phyloP scores from a whole-genome alignment of 2,797 vertebrate genomes.

The Gallirallus australis region DNA sequence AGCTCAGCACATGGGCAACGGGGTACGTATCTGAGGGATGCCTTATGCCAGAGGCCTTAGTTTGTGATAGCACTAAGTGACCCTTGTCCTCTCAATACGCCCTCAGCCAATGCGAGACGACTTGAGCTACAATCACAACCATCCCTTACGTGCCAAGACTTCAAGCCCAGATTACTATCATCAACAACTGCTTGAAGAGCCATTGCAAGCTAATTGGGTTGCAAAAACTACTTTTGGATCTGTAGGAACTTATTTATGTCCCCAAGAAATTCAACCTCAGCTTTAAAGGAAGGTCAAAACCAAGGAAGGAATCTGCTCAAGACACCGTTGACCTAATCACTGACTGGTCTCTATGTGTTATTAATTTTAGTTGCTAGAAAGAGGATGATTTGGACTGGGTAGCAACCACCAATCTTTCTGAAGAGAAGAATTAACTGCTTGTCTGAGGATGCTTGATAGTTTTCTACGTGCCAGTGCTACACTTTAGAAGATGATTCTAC shows the following conservation, averaged over 20 bases:
- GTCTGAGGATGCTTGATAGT: not conserved
- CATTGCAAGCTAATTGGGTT: constrained; percentile 35
- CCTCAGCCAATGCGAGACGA: not conserved
- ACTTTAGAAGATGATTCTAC: not conserved
- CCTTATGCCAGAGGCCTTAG: constrained; percentile 31
- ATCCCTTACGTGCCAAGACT: constrained; percentile 50
- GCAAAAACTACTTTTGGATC: constrained; percentile 21
- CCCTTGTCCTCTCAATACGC: not conserved
- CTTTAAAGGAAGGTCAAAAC: not conserved
- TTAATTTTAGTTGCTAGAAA: not conserved
- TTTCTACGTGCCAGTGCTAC: not conserved
- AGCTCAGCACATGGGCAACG: constrained; percentile 8
- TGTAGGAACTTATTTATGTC: constrained; percentile 5
- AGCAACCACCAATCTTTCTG: not conserved
- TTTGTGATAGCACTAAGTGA: constrained; percentile 48
- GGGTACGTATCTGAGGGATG: constrained; percentile 13
- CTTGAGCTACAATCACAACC: constrained; percentile 26
- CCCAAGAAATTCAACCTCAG: constrained; percentile 39
- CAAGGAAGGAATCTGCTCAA: not conserved
- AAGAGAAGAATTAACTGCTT: not conserved
- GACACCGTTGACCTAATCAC: not conserved
- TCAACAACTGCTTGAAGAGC: constrained; percentile 44
- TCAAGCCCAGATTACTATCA: constrained; percentile 37
- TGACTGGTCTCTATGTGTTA: not conserved
- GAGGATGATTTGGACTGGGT: not conserved